These are phyloP conservation scores for Drosophila prosaltans DNA, from an alignment of 1,140 invertebrate genomes.

Conservation along the genomic window DNA sequence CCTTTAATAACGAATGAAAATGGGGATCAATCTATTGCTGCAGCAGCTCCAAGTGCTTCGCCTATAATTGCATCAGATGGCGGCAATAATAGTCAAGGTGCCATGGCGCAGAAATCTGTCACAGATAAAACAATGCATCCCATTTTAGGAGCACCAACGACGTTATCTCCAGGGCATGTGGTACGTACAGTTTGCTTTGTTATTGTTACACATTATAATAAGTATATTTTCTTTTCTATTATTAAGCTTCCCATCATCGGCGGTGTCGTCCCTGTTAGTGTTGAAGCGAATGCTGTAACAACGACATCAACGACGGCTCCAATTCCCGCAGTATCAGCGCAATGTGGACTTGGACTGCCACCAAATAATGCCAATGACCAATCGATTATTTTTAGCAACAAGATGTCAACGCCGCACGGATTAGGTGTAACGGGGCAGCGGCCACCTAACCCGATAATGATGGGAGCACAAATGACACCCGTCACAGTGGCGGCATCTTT, in stretches of 20 bases:
- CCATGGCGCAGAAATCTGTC: constrained; percentile 1
- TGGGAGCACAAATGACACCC: constrained; percentile 20
- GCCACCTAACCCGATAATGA: constrained; percentile 31
- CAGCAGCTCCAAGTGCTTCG: constrained; percentile 13
- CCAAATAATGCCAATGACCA: constrained; percentile 31
- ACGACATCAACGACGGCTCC: constrained; percentile 7
- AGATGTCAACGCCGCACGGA: constrained; percentile 40
- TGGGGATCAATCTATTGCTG: constrained; percentile 20
- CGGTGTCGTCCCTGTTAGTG: constrained; percentile 34
- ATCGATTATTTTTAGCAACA: constrained; percentile 38
- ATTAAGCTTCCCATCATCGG: constrained; percentile 36
- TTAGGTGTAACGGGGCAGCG: constrained; percentile 25
- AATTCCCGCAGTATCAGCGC: neutral
- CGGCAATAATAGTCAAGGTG: constrained; percentile 30
- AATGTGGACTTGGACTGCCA: constrained; percentile 10
- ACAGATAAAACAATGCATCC: constrained; percentile 44
- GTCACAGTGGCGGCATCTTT: constrained; percentile 21
- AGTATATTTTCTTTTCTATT: neutral
- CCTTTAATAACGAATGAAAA: constrained; percentile 24
- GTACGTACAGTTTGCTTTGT: neutral
- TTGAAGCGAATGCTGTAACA: constrained; percentile 30
- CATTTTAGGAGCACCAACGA: constrained; percentile 3
- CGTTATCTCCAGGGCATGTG: constrained; percentile 52
- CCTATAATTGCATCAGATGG: constrained; percentile 1
- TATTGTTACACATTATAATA: neutral